Conservation (phyloP, 2,113 vertebrate genomes). For the Chionodraco myersi region DNA sequence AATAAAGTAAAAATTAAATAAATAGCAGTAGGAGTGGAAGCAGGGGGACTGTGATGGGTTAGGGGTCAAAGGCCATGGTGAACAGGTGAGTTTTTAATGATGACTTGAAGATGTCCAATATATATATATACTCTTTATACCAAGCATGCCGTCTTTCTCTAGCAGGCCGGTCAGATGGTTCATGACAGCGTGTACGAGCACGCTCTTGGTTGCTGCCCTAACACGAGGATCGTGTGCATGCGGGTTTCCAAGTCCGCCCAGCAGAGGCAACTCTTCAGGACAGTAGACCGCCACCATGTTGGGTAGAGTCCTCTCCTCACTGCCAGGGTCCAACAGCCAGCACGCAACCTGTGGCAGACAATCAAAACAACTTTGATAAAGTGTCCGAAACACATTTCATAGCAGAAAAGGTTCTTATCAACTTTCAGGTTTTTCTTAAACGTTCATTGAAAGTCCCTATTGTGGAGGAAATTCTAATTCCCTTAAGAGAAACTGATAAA, state of each 20-base stretch:
- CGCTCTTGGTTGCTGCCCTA: slow-evolving; percentile 88
- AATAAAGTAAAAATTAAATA: too few relatives aligned
- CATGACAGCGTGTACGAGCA: slow-evolving; percentile 89
- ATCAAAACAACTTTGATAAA: not conserved
- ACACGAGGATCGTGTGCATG: slow-evolving; percentile 87
- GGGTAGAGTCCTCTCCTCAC: slow-evolving; percentile 91
- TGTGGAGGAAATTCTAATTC: too few relatives aligned
- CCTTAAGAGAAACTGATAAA: too few relatives aligned
- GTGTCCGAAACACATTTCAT: too few relatives aligned
- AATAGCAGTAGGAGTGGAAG: too few relatives aligned
- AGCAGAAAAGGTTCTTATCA: too few relatives aligned
- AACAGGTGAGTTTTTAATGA: too few relatives aligned
- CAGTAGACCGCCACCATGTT: slow-evolving; percentile 92
- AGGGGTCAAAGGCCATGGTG: too few relatives aligned
- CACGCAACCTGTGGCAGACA: slow-evolving; percentile 87
- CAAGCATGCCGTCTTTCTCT: slow-evolving; percentile 87
- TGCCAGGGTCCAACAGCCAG: slow-evolving; percentile 93
- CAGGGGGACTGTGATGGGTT: too few relatives aligned
- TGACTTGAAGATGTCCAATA: too few relatives aligned
- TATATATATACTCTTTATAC: slow-evolving; percentile 69
- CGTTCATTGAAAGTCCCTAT: too few relatives aligned
- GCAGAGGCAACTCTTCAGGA: slow-evolving; percentile 87
- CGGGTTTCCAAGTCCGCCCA: slow-evolving; percentile 86
- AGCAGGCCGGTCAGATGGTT: slow-evolving; percentile 84
- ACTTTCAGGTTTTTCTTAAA: too few relatives aligned